Conservation (phyloP, 2,797 vertebrate species). For the Sebastes nivosus region DNA sequence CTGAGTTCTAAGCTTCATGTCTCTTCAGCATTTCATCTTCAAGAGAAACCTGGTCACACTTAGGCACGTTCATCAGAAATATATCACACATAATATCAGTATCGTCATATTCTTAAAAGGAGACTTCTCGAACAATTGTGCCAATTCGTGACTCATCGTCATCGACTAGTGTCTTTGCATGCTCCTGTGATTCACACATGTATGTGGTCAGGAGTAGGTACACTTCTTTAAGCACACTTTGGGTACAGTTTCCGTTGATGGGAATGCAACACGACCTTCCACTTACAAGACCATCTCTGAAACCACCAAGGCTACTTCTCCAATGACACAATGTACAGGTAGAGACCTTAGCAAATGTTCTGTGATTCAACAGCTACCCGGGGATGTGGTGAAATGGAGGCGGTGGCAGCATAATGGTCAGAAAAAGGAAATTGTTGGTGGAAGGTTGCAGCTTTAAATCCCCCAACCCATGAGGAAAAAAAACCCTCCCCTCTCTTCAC, state of each 20-base stretch:
- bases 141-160: not conserved
- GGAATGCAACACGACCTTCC: not conserved
- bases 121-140: not conserved
- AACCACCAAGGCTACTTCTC: not conserved
- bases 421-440: constrained; percentile 16
- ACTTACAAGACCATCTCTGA: not conserved
- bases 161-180: not conserved
- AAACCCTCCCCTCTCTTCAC: not conserved
- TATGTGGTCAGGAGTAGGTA: not conserved
- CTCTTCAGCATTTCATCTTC: not conserved
- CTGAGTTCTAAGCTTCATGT: not conserved
- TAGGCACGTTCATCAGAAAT: not conserved
- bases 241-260: not conserved
- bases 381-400: constrained; percentile 9
- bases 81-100: not conserved
- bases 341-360: not conserved
- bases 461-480: constrained; percentile 41
- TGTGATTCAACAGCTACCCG: not conserved
- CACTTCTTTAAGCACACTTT: not conserved
- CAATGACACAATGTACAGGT: not conserved
- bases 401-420: constrained; percentile 9
- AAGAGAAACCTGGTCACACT: not conserved
- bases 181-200: not conserved
- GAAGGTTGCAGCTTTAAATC: constrained; percentile 23
- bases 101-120: not conserved